Conservation (phyloP, 2,113 vertebrate species). For the Pionites leucogaster region DNA sequence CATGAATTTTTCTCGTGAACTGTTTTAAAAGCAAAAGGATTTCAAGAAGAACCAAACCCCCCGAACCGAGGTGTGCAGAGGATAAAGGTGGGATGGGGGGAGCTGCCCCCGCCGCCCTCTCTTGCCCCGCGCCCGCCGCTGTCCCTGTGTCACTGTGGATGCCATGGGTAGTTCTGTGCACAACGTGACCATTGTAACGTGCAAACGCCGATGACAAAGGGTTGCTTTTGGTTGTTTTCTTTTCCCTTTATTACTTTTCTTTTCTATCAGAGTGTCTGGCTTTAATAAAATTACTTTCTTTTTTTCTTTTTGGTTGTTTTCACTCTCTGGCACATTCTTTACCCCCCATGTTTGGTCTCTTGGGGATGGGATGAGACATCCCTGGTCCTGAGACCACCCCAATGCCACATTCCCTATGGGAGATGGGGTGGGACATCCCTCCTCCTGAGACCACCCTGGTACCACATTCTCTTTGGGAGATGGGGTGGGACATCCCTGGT, state of each 20-base stretch:
- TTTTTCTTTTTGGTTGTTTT: not conserved
- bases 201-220: conserved; percentile 72
- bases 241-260: conserved; percentile 7
- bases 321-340: not conserved
- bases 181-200: conserved; percentile 81
- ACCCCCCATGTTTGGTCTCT: not conserved
- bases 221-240: conserved; percentile 75
- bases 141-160: conserved; percentile 85
- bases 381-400: not conserved
- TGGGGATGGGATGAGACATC: no score
- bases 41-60: not conserved
- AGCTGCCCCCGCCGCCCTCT: conserved; percentile 53
- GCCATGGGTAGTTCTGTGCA: conserved; percentile 85
- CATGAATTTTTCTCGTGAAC: conserved; percentile 84
- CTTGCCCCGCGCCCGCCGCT: conserved; percentile 73
- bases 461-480: no score
- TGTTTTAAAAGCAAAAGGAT: conserved; percentile 40
- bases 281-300: conserved; percentile 60
- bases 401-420: not conserved
- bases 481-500: no score
- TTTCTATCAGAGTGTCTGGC: conserved; percentile 55
- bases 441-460: not conserved
- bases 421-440: not conserved
- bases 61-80: not conserved
- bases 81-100: not conserved